phyloP scores from a whole-genome alignment of 2,797 vertebrate genomes.

The Paramormyrops hopkinsi region DNA sequence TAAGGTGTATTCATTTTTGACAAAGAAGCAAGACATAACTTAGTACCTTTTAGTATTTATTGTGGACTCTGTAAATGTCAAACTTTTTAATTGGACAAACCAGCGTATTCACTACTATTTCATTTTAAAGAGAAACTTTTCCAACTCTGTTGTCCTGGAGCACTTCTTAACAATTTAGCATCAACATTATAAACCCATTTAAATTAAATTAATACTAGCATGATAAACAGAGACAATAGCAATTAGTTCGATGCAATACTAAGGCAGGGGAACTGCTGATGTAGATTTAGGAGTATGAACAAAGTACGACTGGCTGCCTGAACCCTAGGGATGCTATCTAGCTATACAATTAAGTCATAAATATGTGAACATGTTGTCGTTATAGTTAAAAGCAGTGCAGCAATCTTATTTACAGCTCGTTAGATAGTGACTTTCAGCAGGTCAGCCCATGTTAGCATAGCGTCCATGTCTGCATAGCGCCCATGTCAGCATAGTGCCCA shows the following conservation, averaged over 20 bases:
- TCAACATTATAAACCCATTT: neutral
- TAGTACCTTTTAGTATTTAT: neutral
- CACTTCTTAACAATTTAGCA: neutral
- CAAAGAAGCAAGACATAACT: neutral
- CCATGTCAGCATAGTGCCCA: neutral
- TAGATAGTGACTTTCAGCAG: neutral
- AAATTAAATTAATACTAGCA: neutral
- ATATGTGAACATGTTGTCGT: neutral
- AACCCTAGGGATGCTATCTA: neutral
- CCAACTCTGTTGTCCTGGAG: neutral
- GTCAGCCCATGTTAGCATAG: neutral
- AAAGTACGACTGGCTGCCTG: neutral
- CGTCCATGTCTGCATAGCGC: neutral
- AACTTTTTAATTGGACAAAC: neutral
- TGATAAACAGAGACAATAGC: neutral
- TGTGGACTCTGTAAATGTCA: neutral
- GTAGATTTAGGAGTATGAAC: neutral
- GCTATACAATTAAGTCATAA: neutral
- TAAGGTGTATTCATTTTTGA: neutral
- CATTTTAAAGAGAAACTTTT: neutral
- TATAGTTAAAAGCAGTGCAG: neutral
- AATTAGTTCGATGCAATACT: neutral
- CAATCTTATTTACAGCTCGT: neutral
- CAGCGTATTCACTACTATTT: neutral
- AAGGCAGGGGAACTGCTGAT: neutral